Evolutionary conservation across 92 coral and sea anemone species (phyloP).

Genomic region (Porites evermanni): DNA sequence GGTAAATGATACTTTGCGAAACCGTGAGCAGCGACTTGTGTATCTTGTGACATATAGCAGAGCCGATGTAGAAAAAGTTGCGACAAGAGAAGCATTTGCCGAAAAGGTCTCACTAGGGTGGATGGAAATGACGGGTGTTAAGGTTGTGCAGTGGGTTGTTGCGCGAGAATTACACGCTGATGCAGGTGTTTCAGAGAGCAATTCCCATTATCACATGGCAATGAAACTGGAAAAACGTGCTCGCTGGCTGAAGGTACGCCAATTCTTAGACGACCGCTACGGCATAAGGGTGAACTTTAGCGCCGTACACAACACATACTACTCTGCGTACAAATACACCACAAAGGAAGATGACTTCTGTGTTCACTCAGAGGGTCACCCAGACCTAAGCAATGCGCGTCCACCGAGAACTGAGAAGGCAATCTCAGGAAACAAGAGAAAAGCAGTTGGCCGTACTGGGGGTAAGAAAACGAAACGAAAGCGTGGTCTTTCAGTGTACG

Average conservation of each 20-base stretch:
- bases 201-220: conserved; percentile 34
- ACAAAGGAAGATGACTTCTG: conserved; percentile 3
- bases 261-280: not conserved
- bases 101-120: not conserved
- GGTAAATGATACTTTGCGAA: too few species aligned
- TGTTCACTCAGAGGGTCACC: conserved; percentile 16
- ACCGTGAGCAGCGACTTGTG: conserved; percentile 22
- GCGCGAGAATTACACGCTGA: conserved; percentile 18
- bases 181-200: conserved; percentile 2
- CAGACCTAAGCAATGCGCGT: conserved; percentile 1
- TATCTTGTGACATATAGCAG: conserved; percentile 5
- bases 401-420: conserved; percentile 37
- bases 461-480: conserved; percentile 1
- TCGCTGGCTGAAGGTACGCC: conserved; percentile 37
- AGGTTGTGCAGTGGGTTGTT: conserved; percentile 31
- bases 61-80: not conserved
- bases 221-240: conserved; percentile 20
- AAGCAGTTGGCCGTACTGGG: not conserved
- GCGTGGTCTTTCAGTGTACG: conserved; percentile 27
- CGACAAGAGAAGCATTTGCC: too few species aligned
- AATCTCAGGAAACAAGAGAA: conserved; percentile 13
- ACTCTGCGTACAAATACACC: conserved; percentile 23
- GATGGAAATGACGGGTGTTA: conserved; percentile 16
- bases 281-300: conserved; percentile 36
- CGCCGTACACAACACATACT: conserved; percentile 31